These are phyloP conservation scores for Aplysia californica DNA, from an alignment of 1,140 invertebrate species.

Conservation along the genomic window DNA sequence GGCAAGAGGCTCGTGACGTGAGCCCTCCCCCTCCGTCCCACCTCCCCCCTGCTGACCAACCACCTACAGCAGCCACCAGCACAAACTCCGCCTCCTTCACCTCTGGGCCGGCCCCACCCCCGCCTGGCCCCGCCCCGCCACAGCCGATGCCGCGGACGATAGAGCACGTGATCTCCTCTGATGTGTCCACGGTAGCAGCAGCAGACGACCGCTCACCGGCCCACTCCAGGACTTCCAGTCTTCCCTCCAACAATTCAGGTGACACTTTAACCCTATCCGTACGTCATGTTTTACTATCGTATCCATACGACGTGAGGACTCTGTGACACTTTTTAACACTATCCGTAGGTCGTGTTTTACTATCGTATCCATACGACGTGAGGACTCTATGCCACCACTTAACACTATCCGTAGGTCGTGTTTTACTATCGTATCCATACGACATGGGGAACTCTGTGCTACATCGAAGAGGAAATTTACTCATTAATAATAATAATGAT, in stretches of 20 bases:
- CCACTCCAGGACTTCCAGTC: constrained; percentile 23
- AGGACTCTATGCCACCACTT: too few relatives aligned
- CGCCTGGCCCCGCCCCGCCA: background rate
- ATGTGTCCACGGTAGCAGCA: background rate
- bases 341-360: background rate
- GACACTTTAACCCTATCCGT: background rate
- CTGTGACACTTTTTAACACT: background rate
- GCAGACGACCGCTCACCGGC: background rate
- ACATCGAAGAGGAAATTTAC: too few relatives aligned
- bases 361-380: too few relatives aligned
- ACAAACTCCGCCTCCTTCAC: background rate
- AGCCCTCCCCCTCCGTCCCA: constrained; percentile 23
- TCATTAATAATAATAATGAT: constrained; percentile 2
- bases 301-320: background rate
- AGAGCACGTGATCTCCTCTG: background rate
- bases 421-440: too few relatives aligned
- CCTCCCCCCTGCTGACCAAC: background rate
- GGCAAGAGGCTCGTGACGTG: constrained; percentile 22
- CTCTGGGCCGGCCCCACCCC: background rate
- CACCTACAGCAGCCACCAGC: background rate
- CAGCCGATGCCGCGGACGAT: background rate
- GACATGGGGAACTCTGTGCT: too few relatives aligned
- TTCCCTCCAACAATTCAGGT: constrained; percentile 34
- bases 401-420: background rate
- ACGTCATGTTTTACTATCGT: background rate